Evolutionary conservation across 2,113 vertebrate species (phyloP).

Genomic region (Castor canadensis): DNA sequence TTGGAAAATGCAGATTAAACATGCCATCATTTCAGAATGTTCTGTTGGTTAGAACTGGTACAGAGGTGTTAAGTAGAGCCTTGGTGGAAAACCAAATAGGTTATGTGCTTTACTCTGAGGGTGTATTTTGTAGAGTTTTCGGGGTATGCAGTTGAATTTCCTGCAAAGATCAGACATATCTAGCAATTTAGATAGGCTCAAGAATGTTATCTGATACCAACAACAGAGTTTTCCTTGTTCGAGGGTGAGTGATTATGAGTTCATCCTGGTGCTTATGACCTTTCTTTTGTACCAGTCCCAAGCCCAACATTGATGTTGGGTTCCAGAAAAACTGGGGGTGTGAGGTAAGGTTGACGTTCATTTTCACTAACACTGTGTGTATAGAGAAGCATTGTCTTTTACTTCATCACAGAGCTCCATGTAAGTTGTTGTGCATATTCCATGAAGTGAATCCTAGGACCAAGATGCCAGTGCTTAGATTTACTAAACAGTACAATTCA

Average conservation of each 20-base stretch:
- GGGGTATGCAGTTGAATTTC: neutral
- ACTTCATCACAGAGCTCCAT: neutral
- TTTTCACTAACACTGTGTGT: neutral
- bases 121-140: neutral
- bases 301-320: neutral
- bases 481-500: neutral
- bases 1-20: no score
- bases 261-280: neutral
- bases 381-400: neutral
- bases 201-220: neutral
- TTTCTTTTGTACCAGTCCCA: neutral
- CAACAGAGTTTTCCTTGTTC: neutral
- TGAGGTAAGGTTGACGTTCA: neutral
- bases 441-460: neutral
- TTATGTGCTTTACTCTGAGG: neutral
- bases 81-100: neutral
- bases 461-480: neutral
- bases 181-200: fast-evolving
- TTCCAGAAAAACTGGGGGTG: neutral
- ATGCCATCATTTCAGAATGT: neutral
- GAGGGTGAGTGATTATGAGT: neutral
- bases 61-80: neutral
- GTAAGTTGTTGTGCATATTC: neutral
- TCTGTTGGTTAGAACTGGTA: neutral
- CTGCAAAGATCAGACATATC: neutral